Evolutionary conservation across 23 tunicate species (phyloP).

Genomic region (Halocynthia roretzi): DNA sequence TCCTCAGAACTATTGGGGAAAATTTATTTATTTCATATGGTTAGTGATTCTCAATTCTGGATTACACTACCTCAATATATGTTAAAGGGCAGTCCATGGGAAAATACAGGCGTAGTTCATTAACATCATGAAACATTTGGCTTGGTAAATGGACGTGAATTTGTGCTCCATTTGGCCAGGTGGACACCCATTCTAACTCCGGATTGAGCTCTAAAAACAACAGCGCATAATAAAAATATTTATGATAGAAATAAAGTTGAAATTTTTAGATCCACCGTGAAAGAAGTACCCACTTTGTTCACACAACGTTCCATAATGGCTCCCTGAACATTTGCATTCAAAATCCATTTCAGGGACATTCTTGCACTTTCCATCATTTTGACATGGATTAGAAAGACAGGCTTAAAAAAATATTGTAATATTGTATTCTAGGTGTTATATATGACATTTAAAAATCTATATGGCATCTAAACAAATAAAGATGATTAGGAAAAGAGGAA

Average conservation of each 20-base stretch:
- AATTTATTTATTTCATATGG: too few relatives aligned
- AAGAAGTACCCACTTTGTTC: slow-evolving; percentile 41
- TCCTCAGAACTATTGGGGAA: too few relatives aligned
- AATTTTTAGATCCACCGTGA: too few relatives aligned
- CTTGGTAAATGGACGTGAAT: slow-evolving; percentile 45
- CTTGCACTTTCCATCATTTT: slow-evolving; percentile 44
- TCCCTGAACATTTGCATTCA: slow-evolving; percentile 34
- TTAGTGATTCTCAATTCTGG: background rate
- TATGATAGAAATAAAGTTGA: background rate
- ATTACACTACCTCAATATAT: slow-evolving; percentile 26
- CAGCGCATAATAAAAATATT: background rate
- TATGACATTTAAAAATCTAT: background rate
- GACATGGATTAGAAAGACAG: slow-evolving; percentile 47
- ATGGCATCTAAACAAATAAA: too few relatives aligned
- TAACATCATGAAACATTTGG: slow-evolving; percentile 18
- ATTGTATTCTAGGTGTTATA: background rate
- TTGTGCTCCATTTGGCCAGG: slow-evolving; percentile 52
- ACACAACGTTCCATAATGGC: slow-evolving; percentile 45
- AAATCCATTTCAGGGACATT: slow-evolving; percentile 27
- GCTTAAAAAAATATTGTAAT: background rate
- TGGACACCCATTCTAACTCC: slow-evolving; percentile 30
- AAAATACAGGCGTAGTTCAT: slow-evolving; percentile 34
- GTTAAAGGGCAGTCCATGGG: slow-evolving; percentile 41
- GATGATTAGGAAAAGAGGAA: too few relatives aligned
- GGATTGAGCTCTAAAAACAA: slow-evolving; percentile 30